Evolutionary conservation across 37 sponge, comb jelly and placozoan genomes (phyloP), one percentile per base, ranked within the genome.

Genomic region (Chondrosia reniformis): DNA sequence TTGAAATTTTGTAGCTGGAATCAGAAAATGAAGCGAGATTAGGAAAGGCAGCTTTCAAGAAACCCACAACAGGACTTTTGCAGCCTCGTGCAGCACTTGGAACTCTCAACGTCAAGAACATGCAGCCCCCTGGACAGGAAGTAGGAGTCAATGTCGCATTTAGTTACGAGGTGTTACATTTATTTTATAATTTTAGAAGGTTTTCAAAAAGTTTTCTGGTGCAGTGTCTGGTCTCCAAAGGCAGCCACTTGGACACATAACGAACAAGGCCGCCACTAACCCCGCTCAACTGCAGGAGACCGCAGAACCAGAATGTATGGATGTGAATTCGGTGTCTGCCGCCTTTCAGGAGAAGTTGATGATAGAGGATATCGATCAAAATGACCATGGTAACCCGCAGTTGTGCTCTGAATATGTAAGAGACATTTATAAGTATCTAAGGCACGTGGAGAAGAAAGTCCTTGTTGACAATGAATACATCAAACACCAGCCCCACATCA

Each of bases 341-440:
- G 45, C 45, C 57, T 78, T 81, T 21, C n/a, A 81, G 37, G 77
- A 82, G 58, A 79, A 84, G 46, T 63, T 42, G 22, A 33, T 13
- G 21, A 85, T 92, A 41, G 89, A 96, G 4, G 92, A 96, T 45
- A 94, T 93, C 25, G 97, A 99, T 55, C 67, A 12, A 0, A 74
- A 79, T 25, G 99, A 99, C 74, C 27, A 37, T 40, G 97, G 96
- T 36, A 93, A 96, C 84, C 97, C 97, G 0, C 94, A 88, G 67
- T 86, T 99, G 52, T 93, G 94, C 75, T 75, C 92, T 22, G 99
- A 99, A 79, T 99, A 99, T 75, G 93, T 80, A 56, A 91, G 91
- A 22, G 91, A 93, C 36, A 99, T 96, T 19, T 99, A 96, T 77
- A 58, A 52, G 31, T 93, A 99, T 92, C 88, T 99, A 80, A 79